These are phyloP conservation scores for Tolmerus cingulatus DNA, from an alignment of 2,888 invertebrate genomes.

Conservation along the genomic window DNA sequence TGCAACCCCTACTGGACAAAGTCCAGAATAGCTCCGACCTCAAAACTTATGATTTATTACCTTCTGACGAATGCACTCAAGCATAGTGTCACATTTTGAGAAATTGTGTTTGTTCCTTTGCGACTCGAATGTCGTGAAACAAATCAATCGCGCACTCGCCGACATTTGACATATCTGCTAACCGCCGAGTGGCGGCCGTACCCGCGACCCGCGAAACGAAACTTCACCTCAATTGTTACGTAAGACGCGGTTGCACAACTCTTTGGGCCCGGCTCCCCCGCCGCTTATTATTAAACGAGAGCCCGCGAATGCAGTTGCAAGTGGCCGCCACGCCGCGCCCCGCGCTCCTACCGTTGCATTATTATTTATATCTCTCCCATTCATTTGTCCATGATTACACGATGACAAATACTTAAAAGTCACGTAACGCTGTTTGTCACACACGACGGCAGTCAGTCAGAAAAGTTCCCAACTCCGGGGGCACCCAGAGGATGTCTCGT, in stretches of 20 bases:
- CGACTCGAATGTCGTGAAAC: background rate
- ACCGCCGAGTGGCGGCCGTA: background rate
- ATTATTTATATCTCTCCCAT: conserved; percentile 35
- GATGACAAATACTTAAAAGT: conserved; percentile 45
- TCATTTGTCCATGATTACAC: conserved; percentile 33
- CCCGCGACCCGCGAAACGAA: background rate
- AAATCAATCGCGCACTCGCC: background rate
- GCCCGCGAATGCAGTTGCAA: background rate
- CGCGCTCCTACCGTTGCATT: background rate
- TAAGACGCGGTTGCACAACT: background rate
- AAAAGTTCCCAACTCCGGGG: background rate
- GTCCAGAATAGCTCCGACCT: background rate
- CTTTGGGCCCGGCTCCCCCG: background rate
- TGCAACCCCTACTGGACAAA: background rate
- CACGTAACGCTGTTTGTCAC: conserved; percentile 42
- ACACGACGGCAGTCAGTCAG: conserved; percentile 5
- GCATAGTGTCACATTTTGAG: background rate
- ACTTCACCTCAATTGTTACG: background rate
- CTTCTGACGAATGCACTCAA: background rate
- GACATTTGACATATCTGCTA: background rate
- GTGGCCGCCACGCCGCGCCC: background rate
- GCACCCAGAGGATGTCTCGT: background rate
- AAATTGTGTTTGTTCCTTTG: background rate
- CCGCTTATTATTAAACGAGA: background rate
- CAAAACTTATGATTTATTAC: background rate